Base-by-base conservation (phyloP, 1,140 invertebrate genomes). In the Nephila pilipes region DNA sequence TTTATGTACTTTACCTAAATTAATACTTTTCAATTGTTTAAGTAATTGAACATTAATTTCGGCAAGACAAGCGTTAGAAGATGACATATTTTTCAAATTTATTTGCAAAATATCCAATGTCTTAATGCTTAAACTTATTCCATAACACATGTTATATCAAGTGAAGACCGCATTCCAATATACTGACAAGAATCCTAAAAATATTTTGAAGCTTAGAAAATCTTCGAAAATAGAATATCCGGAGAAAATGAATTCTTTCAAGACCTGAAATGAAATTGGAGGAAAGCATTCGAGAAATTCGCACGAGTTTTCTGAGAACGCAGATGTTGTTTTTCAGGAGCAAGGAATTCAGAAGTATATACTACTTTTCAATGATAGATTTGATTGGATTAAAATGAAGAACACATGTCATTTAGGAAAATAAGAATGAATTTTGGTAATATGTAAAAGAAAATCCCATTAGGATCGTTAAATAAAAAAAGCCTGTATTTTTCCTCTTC, bases 341-440 rank as follows among this genome's bases (percentile, higher is more conserved):
- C 6, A 25, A 14, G 22, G 80, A 46, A 55, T 55, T 16, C 1
- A n/a, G 29, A 55, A 81, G 2, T 81, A 46, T 46, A 46, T 46
- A 81, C 38, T 81, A 75, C 29, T 29, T 32, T 75, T 32, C 69
- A 75, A 81, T 22, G n/a, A 81, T 20, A 46, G 36, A 81, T 81
- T 81, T 81, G 80, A 55, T 81, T 81, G 80, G 80, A 54, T 81
- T 81, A 81, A 81, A 81, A 81, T 54, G 38, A 81, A 55, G 46
- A 81, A 54, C 38, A 81, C 25, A 81, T n/a, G 80, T 81, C 80
- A 81, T 81, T 81, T 55, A 54, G 1, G 22, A 81, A 80, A 12
- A 81, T 38, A 81, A 55, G 46, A 55, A 55, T 46, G 22, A 8
- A n/a, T 81, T n/a, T 6, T 14, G 22, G 54, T 81, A 22, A 55